Evolutionary conservation across 1,140 invertebrate genomes (phyloP).

Genomic region (Eupeodes corollae): DNA sequence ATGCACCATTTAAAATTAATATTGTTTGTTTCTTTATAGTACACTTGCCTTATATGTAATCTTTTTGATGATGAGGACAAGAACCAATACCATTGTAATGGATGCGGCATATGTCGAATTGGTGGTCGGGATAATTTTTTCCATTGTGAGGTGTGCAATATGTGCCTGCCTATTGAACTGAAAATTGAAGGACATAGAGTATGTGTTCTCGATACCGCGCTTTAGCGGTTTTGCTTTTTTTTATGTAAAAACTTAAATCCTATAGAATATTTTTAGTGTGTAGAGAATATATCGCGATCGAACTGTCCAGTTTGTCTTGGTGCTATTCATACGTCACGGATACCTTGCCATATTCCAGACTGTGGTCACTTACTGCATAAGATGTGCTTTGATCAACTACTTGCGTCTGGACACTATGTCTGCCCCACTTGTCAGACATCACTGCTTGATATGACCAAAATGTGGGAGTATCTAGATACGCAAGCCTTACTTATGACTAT

Average conservation of each 20-base stretch:
- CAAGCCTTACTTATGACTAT: constrained; percentile 70
- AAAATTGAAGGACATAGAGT: constrained; percentile 68
- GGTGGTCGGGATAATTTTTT: constrained; percentile 77
- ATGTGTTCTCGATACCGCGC: constrained; percentile 15
- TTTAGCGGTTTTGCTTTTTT: neutral
- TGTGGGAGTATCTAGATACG: constrained; percentile 71
- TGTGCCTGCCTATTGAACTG: constrained; percentile 69
- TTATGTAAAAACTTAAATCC: neutral
- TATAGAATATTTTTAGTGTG: constrained; percentile 49
- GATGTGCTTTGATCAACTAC: constrained; percentile 65
- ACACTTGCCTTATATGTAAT: constrained; percentile 75
- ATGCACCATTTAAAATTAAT: neutral
- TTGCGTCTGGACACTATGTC: constrained; percentile 61
- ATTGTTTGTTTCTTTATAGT: constrained; percentile 43
- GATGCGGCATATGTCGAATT: constrained; percentile 78
- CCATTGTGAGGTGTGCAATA: constrained; percentile 76
- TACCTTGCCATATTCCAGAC: constrained; percentile 72
- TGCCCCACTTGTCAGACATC: constrained; percentile 80
- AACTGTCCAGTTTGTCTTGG: constrained; percentile 81
- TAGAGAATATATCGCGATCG: constrained; percentile 72
- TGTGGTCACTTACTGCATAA: constrained; percentile 77
- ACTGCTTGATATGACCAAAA: constrained; percentile 68
- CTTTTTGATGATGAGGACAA: constrained; percentile 84
- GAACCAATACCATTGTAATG: constrained; percentile 78
- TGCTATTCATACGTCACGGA: constrained; percentile 78